Evolutionary conservation across 2,113 vertebrate species (phyloP), one percentile per base, ranked within the genome.

Genomic region (Phrynocephalus versicolor): DNA sequence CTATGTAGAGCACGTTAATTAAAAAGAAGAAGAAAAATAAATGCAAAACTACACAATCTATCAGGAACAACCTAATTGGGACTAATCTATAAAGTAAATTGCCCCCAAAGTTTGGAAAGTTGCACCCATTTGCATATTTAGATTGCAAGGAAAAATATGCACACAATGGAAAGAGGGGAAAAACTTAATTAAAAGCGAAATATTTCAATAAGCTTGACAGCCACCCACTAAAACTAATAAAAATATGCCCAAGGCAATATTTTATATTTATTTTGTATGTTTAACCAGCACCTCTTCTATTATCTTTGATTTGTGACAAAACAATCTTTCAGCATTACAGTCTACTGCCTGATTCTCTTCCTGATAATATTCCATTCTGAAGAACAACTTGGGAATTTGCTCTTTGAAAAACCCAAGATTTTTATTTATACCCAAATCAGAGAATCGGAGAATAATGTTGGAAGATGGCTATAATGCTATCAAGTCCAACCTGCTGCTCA

Each of bases 111-210:
- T 79, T 71, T 78, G 57, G 87, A 88, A 72, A 23, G 39, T 45
- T 83, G 80, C 0, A 0, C 9, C 41, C 77, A 85, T 87, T 30
- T 82, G 16, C 58, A 64, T 74, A 45, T 33, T 85, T 57, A 88
- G 81, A n/a, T 84, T 81, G 14, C 30, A 85, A 90, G 81, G 82
- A 81, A 71, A 67, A 85, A 30, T 13, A 1, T 58, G 10, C 81
- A 73, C 76, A 76, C 8, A 85, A 73, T 16, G 72, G 64, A 60
- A 60, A 60, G 58, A 21, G 71, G 77, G 33, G 19, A 6, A 4
- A 64, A 87, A 84, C 33, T 87, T 86, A 87, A 92, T 88, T 94
- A 86, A 89, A 90, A 92, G 86, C 62, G 58, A 85, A 41, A 82
- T 15, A 89, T 91, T 87, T 70, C 60, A 86, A 58, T 87, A 87